Evolutionary conservation across 2,797 vertebrate genomes (phyloP).

Genomic region (Rhinichthys osculus): DNA sequence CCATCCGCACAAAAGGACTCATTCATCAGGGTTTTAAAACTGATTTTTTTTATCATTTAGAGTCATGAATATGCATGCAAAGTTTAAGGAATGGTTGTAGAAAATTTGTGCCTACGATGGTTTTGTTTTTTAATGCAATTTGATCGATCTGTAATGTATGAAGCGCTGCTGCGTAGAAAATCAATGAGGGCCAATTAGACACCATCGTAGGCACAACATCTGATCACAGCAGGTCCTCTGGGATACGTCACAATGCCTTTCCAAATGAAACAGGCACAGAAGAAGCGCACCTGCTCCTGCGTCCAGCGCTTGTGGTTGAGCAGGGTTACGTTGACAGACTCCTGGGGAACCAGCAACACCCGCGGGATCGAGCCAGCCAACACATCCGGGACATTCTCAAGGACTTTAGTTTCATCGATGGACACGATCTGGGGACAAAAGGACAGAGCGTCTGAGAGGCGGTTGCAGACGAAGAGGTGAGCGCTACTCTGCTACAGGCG

Average conservation of each 20-base stretch:
- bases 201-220: neutral
- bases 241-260: too few species aligned
- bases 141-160: too few species aligned
- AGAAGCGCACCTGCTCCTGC: conserved; percentile 67
- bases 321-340: conserved; percentile 42
- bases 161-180: neutral
- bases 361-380: conserved; percentile 69
- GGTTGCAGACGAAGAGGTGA: neutral
- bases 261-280: neutral
- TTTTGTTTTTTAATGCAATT: neutral
- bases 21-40: neutral
- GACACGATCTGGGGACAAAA: conserved; percentile 67
- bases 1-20: too few species aligned
- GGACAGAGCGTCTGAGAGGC: neutral
- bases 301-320: conserved; percentile 72
- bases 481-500: neutral
- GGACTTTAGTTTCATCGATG: conserved; percentile 54
- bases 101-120: neutral
- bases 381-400: conserved; percentile 69
- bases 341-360: conserved; percentile 51
- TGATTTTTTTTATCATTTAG: neutral
- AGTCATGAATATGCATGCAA: neutral
- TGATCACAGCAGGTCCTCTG: neutral
- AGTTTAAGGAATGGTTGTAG: neutral
- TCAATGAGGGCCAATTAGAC: neutral